phyloP scores from a whole-genome alignment of 2,113 vertebrate species.

The Phaethornis superciliosus region DNA sequence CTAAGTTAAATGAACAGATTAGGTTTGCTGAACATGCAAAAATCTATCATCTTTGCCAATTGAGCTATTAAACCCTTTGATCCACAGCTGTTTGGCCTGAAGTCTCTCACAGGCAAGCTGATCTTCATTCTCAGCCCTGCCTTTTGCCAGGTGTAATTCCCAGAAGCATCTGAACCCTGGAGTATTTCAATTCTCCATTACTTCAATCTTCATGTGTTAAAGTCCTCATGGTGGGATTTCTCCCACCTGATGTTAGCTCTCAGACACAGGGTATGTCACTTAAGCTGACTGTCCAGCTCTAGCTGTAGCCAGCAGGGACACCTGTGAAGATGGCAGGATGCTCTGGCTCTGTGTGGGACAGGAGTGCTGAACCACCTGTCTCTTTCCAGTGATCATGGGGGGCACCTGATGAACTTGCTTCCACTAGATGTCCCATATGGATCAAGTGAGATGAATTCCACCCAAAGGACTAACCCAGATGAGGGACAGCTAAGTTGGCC shows the following conservation, averaged over 20 bases:
- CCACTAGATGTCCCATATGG: fast-evolving
- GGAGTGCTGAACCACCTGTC: fast-evolving
- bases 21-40: neutral
- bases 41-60: neutral
- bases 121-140: neutral
- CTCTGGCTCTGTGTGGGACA: neutral
- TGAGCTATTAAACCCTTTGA: conserved; percentile 10
- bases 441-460: neutral
- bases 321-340: neutral
- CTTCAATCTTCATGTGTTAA: neutral
- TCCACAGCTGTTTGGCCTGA: conserved; percentile 33
- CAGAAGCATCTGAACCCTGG: neutral
- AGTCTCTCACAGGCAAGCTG: neutral
- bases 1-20: conserved; percentile 17
- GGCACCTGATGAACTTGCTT: neutral
- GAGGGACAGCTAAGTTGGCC: neutral
- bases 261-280: neutral
- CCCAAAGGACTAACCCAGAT: neutral
- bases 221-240: neutral
- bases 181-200: neutral
- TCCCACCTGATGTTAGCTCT: neutral
- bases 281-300: neutral
- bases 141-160: neutral
- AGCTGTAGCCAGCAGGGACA: neutral
- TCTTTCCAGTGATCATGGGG: neutral